Base-by-base conservation (phyloP, 2,888 invertebrate genomes). In the Achlya flavicornis region DNA sequence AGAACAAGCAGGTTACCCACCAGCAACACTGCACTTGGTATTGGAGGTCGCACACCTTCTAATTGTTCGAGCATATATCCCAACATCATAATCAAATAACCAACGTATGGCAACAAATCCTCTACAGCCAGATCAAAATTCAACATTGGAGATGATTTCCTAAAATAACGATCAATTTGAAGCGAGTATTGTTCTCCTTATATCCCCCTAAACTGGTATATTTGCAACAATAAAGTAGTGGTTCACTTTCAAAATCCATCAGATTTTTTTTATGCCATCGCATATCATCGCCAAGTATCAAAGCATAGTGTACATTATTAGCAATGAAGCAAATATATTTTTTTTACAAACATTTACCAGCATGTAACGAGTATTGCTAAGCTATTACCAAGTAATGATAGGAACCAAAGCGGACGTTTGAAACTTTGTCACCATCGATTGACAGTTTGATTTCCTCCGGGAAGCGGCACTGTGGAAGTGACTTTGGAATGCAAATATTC, bases 61-160 rank as follows among this genome's bases (percentile, higher is more conserved):
- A 89, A 72, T 62, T 90, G 89, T 70, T 92, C 90, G 43, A 91
- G 64, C n/a, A 85, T 61, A 71, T 90, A 92, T n/a, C 92, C 93
- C 19, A 88, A 3, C 3, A 85, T 86, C 91, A 92, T 91, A 46
- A 92, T 61, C 43, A 74, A 67, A 64, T 92, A 90, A 48, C 92
- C 92, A 26, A 87, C 59, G 69, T 85, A 87, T 26, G 91, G 87
- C 64, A 90, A 70, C 70, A 85, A 90, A 57, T 72, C 16, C 57
- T 80, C 72, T 26, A 87, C 11, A 46, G 76, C 58, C 16, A 66
- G 66, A 46, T 74, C 64, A 57, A 79, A 63, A 63, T 82, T 67
- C 64, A 81, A 68, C 87, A 87, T 89, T 74, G 71, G 78, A 66
- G 14, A 43, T 43, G 14, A 43, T 14, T 60, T 12, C 61, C 3